These are phyloP conservation scores for Botia kubotai DNA, from an alignment of 2,797 vertebrate genomes.

Conservation along the genomic window DNA sequence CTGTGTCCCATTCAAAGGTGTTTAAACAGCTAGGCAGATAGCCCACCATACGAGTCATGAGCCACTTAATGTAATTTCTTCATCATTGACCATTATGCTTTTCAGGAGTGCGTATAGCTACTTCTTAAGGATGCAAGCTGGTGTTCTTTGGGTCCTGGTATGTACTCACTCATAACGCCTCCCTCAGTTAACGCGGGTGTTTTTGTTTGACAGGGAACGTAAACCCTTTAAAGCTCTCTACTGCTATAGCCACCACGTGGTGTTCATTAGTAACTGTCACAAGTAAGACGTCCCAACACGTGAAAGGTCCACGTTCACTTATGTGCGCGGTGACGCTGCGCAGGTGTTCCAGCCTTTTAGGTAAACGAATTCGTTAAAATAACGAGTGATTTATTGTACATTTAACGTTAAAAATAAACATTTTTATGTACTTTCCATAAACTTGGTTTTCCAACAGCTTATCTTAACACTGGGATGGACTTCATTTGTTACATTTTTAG, in stretches of 20 bases:
- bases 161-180: constrained; percentile 34
- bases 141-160: background rate
- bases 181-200: constrained; percentile 2
- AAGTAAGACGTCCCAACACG: constrained; percentile 65
- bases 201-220: constrained; percentile 67
- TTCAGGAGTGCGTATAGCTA: background rate
- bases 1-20: constrained; percentile 28
- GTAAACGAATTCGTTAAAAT: background rate
- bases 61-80: background rate
- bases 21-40: constrained; percentile 5
- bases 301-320: constrained; percentile 50
- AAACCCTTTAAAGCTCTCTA: constrained; percentile 67
- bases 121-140: constrained; percentile 32
- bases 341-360: background rate
- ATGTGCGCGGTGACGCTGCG: constrained; percentile 44
- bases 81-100: background rate
- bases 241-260: constrained; percentile 69
- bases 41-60: background rate
- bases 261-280: constrained; percentile 63
- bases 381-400: background rate
- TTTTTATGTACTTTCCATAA: background rate
- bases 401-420: background rate
- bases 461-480: background rate
- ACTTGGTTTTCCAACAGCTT: background rate
- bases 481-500: background rate